phyloP scores from a whole-genome alignment of 1,140 invertebrate genomes.

The Anagrus nilaparvatae region DNA sequence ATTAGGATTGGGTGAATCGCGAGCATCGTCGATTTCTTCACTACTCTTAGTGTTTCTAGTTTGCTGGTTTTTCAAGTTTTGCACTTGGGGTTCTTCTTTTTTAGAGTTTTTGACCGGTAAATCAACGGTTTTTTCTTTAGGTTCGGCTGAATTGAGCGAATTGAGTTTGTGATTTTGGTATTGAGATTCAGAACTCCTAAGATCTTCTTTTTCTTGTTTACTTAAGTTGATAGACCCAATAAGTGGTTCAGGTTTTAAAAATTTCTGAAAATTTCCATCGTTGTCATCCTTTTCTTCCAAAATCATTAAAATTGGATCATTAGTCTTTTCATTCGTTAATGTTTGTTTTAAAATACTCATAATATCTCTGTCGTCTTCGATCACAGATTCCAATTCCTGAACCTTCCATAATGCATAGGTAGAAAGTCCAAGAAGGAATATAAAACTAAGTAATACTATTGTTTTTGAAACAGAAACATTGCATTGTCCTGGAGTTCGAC shows the following conservation, averaged over 20 bases:
- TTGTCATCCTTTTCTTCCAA: slow-evolving; percentile 6
- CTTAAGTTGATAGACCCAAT: not conserved
- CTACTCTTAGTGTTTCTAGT: too few species aligned
- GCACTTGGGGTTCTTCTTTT: too few species aligned
- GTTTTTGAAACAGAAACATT: slow-evolving; percentile 7
- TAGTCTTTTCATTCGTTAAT: too few species aligned
- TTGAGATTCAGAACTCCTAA: slow-evolving; percentile 8
- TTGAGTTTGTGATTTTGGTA: slow-evolving; percentile 9
- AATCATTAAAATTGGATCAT: too few species aligned
- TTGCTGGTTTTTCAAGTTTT: too few species aligned
- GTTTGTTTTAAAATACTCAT: too few species aligned
- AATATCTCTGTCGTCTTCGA: too few species aligned
- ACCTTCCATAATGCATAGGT: slow-evolving; percentile 14
- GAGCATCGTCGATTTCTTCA: slow-evolving; percentile 8
- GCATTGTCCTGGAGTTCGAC: slow-evolving; percentile 5
- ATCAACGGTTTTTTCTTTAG: not conserved
- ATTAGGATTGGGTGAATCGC: slow-evolving; percentile 7
- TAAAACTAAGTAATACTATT: slow-evolving; percentile 3
- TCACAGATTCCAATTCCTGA: too few species aligned
- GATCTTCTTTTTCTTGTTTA: slow-evolving; percentile 4
- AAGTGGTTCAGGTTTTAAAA: slow-evolving; percentile 8
- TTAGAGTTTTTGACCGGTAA: not conserved
- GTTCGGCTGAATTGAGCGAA: not conserved
- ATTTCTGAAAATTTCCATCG: not conserved
- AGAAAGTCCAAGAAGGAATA: slow-evolving; percentile 10